Conservation (phyloP, 2,113 vertebrate genomes). For the Gallinago undulata region DNA sequence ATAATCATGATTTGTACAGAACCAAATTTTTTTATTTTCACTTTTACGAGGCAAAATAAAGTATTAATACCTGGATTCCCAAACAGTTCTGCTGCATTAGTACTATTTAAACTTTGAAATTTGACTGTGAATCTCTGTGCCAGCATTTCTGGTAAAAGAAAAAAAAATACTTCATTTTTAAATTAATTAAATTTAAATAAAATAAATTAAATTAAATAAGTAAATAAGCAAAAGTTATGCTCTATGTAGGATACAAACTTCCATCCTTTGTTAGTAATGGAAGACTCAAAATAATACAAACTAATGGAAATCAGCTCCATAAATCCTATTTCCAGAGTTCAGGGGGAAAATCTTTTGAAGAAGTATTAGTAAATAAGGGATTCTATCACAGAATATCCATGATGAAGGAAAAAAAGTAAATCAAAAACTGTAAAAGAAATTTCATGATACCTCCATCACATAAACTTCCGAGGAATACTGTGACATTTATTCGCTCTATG, state of each 20-base stretch:
- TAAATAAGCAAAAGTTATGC: neutral
- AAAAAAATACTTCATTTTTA: neutral
- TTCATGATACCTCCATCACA: slow-evolving; percentile 56
- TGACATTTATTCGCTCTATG: slow-evolving; percentile 78
- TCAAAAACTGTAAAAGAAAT: neutral
- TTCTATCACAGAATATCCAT: neutral
- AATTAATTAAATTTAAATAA: too few relatives aligned
- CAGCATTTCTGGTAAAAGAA: slow-evolving; percentile 75
- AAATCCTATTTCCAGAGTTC: neutral
- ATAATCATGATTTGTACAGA: neutral
- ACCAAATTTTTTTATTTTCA: fast-evolving
- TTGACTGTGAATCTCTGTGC: slow-evolving; percentile 82
- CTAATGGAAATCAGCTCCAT: neutral
- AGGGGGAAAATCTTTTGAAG: neutral
- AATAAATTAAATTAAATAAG: neutral
- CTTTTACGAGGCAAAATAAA: neutral
- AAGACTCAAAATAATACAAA: neutral
- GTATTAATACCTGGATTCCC: slow-evolving; percentile 84
- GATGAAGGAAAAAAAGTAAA: neutral
- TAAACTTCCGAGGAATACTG: slow-evolving; percentile 64
- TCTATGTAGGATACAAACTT: neutral
- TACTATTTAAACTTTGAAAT: slow-evolving; percentile 77
- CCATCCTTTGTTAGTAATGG: neutral
- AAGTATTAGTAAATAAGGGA: neutral
- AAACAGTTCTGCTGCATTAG: slow-evolving; percentile 53